These are phyloP conservation scores for Opisthocomus hoazin DNA, from an alignment of 2,113 vertebrate species.

Conservation along the genomic window DNA sequence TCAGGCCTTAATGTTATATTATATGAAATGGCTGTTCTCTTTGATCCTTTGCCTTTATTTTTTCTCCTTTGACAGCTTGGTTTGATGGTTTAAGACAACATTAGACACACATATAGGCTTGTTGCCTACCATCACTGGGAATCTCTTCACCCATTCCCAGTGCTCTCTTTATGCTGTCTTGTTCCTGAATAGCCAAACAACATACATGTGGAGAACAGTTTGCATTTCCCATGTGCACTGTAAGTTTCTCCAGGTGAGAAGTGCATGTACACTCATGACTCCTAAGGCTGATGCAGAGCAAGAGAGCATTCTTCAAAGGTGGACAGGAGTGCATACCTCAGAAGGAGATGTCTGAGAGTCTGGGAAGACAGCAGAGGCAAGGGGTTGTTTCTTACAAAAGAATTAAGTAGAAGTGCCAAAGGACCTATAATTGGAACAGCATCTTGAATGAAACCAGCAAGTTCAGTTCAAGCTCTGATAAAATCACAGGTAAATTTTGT, in stretches of 20 bases:
- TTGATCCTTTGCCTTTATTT: background rate
- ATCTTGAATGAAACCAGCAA: background rate
- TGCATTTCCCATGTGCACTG: background rate
- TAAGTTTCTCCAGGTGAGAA: background rate
- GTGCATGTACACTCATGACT: background rate
- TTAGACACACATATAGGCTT: background rate
- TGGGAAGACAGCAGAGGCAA: background rate
- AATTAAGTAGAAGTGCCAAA: background rate
- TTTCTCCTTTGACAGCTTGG: background rate
- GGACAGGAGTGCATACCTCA: background rate
- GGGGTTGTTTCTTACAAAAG: background rate
- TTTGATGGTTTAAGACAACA: background rate
- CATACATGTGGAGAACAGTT: background rate
- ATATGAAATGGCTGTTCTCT: background rate
- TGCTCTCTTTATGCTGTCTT: background rate
- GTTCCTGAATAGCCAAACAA: background rate
- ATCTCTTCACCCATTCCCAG: background rate
- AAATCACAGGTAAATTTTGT: background rate
- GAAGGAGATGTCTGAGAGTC: background rate
- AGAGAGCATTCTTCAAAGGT: background rate
- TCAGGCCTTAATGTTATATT: background rate
- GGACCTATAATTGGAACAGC: background rate
- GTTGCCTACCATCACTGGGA: background rate
- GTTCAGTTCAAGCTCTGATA: background rate
- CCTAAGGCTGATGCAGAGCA: background rate